These are phyloP conservation scores for Xenopus laevis DNA, from an alignment of 2,113 vertebrate species.

Conservation along the genomic window DNA sequence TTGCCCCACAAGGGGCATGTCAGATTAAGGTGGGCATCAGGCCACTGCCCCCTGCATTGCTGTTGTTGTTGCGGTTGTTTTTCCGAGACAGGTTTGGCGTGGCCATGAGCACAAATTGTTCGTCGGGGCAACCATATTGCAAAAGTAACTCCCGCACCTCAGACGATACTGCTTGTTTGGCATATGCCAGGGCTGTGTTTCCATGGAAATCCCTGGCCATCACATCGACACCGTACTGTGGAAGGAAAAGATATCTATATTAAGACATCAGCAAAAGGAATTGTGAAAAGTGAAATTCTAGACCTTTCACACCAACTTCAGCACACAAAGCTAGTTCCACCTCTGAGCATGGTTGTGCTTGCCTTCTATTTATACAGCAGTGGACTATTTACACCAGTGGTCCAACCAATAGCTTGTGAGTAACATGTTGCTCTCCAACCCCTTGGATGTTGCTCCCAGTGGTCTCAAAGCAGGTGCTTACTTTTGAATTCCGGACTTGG, in stretches of 20 bases:
- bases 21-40: slow-evolving; percentile 74
- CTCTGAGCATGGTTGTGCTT: too few relatives aligned
- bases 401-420: too few relatives aligned
- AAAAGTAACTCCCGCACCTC: slow-evolving; percentile 86
- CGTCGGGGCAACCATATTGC: slow-evolving; percentile 92
- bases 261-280: not conserved
- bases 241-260: not conserved
- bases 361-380: too few relatives aligned
- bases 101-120: slow-evolving; percentile 88
- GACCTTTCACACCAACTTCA: too few relatives aligned
- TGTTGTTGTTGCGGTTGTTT: slow-evolving; percentile 85
- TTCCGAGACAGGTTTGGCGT: slow-evolving; percentile 90
- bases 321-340: too few relatives aligned
- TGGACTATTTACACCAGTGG: too few relatives aligned
- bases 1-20: slow-evolving; percentile 37
- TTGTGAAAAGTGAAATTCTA: too few relatives aligned
- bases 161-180: slow-evolving; percentile 85
- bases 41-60: slow-evolving; percentile 71
- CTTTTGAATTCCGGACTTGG: too few relatives aligned
- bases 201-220: slow-evolving; percentile 88
- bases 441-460: too few relatives aligned
- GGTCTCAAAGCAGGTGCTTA: too few relatives aligned
- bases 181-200: slow-evolving; percentile 90
- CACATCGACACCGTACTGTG: slow-evolving; percentile 90
- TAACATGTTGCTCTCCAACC: too few relatives aligned